A percentile compares a stretch with the other conserved stretches of the same genome.
phyloP scores from a whole-genome alignment of 2,888 invertebrate genomes.

The Lepetodrilus schrolli region DNA sequence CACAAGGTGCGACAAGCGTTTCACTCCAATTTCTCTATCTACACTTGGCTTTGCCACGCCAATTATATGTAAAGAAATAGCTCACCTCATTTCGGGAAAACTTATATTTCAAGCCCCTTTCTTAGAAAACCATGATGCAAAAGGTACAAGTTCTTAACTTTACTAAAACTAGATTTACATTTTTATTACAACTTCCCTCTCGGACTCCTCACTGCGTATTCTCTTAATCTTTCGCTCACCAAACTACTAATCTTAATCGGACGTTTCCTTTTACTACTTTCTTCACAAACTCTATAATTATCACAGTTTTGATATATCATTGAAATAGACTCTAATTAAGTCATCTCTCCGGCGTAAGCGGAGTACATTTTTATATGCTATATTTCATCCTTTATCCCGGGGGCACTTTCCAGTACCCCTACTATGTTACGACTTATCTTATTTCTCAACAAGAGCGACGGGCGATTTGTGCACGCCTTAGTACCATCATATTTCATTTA shows the following conservation, averaged over 20 bases:
- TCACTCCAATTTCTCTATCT: conserved; percentile 46
- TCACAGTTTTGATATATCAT: too few species aligned
- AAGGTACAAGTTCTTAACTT: conserved; percentile 79
- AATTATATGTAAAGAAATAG: conserved; percentile 36
- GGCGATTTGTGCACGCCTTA: conserved; percentile 87
- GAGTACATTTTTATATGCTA: too few species aligned
- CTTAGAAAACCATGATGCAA: conserved; percentile 82
- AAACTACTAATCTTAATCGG: conserved; percentile 1
- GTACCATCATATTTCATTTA: too few species aligned
- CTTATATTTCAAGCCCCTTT: background rate
- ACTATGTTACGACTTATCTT: conserved; percentile 89
- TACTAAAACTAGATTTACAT: conserved; percentile 33
- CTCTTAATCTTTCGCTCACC: too few species aligned
- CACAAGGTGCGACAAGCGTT: conserved; percentile 46
- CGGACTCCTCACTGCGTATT: background rate
- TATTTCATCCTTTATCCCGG: conserved; percentile 68
- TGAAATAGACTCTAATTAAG: background rate
- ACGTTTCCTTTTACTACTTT: background rate
- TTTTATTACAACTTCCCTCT: background rate
- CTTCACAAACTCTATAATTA: too few species aligned
- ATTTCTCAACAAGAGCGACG: conserved; percentile 81
- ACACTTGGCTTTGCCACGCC: conserved; percentile 38
- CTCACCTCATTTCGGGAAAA: conserved; percentile 42
- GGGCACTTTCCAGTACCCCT: conserved; percentile 85
- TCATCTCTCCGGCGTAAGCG: conserved; percentile 27